Evolutionary conservation across 1,140 invertebrate species (phyloP), one percentile per base, ranked within the genome.

Genomic region (Halictus rubicundus): DNA sequence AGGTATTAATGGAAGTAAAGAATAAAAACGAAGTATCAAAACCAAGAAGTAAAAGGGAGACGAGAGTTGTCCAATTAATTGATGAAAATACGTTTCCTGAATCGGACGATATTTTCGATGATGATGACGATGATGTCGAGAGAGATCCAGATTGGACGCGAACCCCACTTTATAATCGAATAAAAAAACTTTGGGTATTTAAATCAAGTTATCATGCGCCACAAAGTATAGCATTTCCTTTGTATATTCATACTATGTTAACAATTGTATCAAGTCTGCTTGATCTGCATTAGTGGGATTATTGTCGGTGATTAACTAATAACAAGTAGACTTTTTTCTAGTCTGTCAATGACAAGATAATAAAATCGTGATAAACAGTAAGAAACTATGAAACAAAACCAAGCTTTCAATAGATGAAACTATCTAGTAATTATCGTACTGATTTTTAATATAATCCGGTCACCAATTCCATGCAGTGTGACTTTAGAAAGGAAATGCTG

Each of bases 81-180:
- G 21, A 61, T 4, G 61, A 80, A 64, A 79, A 84, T 68, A 52
- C 39, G 7, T 72, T 68, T 25, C 4, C 64, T 8, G 54, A 63
- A 19, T 80, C 84, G 37, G 90, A 92, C n/a, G 89, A 90, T 16
- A 88, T 88, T 72, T 65, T 88, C n/a, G 89, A 94, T 14, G 10
- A 12, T 21, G 94, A 57, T 21, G 32, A 32, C 5, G 54, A 95
- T 74, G 90, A 94, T 82, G 37, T 84, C 0, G 90, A 93, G 3
- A 94, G 94, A 59, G 96, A 96, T 91, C 95, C 96, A 0, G 96
- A 96, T 87, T 96, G 96, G 96, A 91, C 85, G 25, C 94, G 93
- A 73, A 96, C 95, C 9, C 95, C 95, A 6, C 85, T 95, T 7
- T 94, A 88, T 83, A 91, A 88, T 71, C 88, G 90, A 52, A 78